Base-by-base conservation (phyloP, 2,113 vertebrate species). In the Maccullochella peelii region DNA sequence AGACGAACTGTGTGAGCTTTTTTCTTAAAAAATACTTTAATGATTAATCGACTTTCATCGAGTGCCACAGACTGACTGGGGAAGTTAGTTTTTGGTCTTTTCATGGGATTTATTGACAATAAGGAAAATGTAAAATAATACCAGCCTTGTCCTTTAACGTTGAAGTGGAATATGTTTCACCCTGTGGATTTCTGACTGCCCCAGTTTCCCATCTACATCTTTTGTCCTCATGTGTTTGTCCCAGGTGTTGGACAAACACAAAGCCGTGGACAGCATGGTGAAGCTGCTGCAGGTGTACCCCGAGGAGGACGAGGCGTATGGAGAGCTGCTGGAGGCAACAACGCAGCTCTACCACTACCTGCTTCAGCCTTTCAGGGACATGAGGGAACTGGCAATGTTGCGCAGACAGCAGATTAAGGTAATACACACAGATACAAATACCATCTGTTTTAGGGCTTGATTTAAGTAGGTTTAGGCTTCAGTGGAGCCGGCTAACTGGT, bases 361-460 rank as follows among this genome's bases (percentile, higher is more conserved):
- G 85, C 95, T 99, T 3, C 98, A 99, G 88, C 98, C 98, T 1
- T 99, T 99, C 93, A 95, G 98, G 92, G 98, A 99, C 95, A 99
- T 99, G 97, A 95, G 98, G 78, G 98, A 99, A 62, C 95, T 99
- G 77, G 98, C 98, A 0, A 99, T 98, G 97, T 92, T 99, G 73
- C 95, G 97, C 79, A 95, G 98, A 88, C 98, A 99, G 90, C 98
- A 99, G 94, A 99, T 99, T 94, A 99, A 99, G 98, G 98, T 99
- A 95, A 85, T 77, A 58, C 74, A 84, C 77, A 71, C 68, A 33
- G 38, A 74, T 63, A 80, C 79, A 66, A 63, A 61, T 73, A 7
- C 91, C 89, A 92, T 93, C 90, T 93, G 90, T 77, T 88, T 86
- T 49, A 25, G 57, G 77, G 82, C 73, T 87, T 68, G 73, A 80